Percentiles rank a stretch among this genome's conserved stretches.
phyloP scores from a whole-genome alignment of 1,140 invertebrate species.

The Megalonaias nervosa region DNA sequence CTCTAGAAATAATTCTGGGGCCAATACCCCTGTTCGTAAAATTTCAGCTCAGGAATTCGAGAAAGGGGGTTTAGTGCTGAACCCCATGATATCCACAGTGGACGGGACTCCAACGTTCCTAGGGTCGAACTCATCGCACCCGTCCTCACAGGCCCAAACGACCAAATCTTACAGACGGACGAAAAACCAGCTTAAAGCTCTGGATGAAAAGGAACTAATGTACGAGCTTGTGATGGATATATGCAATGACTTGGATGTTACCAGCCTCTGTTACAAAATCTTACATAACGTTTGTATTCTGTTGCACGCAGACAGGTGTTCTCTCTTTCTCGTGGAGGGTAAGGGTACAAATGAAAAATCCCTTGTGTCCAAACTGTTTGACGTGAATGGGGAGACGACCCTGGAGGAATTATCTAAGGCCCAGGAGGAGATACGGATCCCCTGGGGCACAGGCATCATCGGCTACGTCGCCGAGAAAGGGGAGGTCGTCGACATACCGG shows the following conservation, averaged over 20 bases:
- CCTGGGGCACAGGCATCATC: slow-evolving; percentile 87
- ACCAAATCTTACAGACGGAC: slow-evolving; percentile 49
- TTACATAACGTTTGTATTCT: slow-evolving; percentile 95
- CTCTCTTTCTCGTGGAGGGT: slow-evolving; percentile 92
- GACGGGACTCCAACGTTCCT: slow-evolving; percentile 93
- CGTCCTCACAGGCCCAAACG: slow-evolving; percentile 38
- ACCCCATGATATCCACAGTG: slow-evolving; percentile 90
- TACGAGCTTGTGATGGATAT: slow-evolving; percentile 98
- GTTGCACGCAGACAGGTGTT: slow-evolving; percentile 92
- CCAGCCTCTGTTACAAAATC: slow-evolving; percentile 95
- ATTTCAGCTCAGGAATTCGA: slow-evolving; percentile 97
- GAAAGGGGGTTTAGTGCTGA: slow-evolving; percentile 84
- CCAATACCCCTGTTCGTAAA: slow-evolving; percentile 87
- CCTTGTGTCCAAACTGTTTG: slow-evolving; percentile 94
- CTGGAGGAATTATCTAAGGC: slow-evolving; percentile 89
- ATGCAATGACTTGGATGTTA: slow-evolving; percentile 94
- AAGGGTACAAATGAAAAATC: slow-evolving; percentile 71
- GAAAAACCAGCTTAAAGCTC: slow-evolving; percentile 85
- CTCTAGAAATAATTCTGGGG: slow-evolving; percentile 67
- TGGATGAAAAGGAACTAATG: slow-evolving; percentile 95
- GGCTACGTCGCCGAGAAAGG: slow-evolving; percentile 95
- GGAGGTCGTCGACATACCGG: slow-evolving; percentile 93
- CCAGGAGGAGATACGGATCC: slow-evolving; percentile 92
- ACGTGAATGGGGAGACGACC: slow-evolving; percentile 80
- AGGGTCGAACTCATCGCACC: slow-evolving; percentile 44